Evolutionary conservation across 2,888 invertebrate species (phyloP), one percentile per base, ranked within the genome.

Genomic region (Portevinia maculata): DNA sequence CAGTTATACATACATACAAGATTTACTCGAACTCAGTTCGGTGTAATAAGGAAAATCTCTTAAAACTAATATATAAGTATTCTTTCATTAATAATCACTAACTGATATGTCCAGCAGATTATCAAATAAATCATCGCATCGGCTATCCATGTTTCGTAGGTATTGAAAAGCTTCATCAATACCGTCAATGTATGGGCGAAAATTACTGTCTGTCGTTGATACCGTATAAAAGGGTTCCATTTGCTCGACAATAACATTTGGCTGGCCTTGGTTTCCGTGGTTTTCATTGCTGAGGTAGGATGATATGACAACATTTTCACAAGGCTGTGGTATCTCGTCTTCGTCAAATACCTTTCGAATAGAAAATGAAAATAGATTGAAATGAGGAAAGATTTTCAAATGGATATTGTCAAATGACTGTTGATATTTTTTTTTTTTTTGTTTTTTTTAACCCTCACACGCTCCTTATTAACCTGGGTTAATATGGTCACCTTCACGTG

Each of bases 161-260:
- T 87, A 89, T 44, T 88, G 88, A 69, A 88, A 89, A 7, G 88
- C 87, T 34, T 89, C 89, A 59, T 89, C 89, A 4, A 88, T 87
- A 5, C 86, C 87, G 50, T 89, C 89, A 37, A 87, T 87, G 13
- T 87, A 87, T 0, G 89, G 86, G 0, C 88, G 87, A 59, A 87
- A 88, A 64, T 85, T 87, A 19, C 34, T 62, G 11, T 79, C 79
- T 0, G 74, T 30, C 30, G 74, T 57, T 17, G 69, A 64, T 30
- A 59, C 57, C 48, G 69, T 69, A 21, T 74, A 79, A 4, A 59
- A 55, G 1, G 85, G 86, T 17, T 84, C 85, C 53, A 87, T 70
- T 53, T 86, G 87, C 50, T 88, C 87, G 6, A 88, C 88, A 65
- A 88, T 86, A 15, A 87, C 86, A 81, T 87, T 87, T 85, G 87